Evolutionary conservation across 2,888 invertebrate genomes (phyloP).

Genomic region (Catocala fraxini): DNA sequence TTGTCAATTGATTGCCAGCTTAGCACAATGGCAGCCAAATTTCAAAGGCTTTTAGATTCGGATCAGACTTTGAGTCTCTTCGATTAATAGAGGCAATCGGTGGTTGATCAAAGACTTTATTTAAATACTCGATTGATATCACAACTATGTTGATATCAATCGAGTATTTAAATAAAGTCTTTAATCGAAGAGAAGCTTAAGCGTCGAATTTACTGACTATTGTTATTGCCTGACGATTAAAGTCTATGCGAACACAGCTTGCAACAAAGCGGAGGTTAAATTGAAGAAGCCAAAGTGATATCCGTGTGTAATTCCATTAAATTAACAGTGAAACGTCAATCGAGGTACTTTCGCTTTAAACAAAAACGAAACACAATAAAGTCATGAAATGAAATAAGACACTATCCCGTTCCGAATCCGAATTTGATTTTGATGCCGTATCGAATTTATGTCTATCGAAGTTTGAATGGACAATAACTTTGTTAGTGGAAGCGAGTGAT

Average conservation of each 20-base stretch:
- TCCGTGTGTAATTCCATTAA: constrained; percentile 50
- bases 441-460: constrained; percentile 67
- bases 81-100: constrained; percentile 49
- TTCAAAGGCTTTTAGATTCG: constrained; percentile 45
- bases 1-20: constrained; percentile 12
- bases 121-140: constrained; percentile 68
- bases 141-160: too few relatives aligned
- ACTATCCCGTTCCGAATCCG: constrained; percentile 56
- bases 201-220: constrained; percentile 71
- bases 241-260: constrained; percentile 52
- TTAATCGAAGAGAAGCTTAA: constrained; percentile 58
- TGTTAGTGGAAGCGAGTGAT: constrained; percentile 63
- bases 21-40: background rate
- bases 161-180: too few relatives aligned
- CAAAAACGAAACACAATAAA: constrained; percentile 55
- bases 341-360: constrained; percentile 51
- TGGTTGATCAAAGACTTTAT: constrained; percentile 58
- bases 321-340: constrained; percentile 51
- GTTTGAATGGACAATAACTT: constrained; percentile 71
- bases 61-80: too few relatives aligned
- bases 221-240: constrained; percentile 64
- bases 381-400: constrained; percentile 58
- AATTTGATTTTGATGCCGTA: constrained; percentile 66
- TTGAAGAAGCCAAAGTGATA: constrained; percentile 41
- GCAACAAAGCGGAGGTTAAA: constrained; percentile 42